A percentile compares a stretch with the other conserved stretches of the same genome.
Evolutionary conservation across 1,140 invertebrate genomes (phyloP).

Genomic region (Drosophila tristis): DNA sequence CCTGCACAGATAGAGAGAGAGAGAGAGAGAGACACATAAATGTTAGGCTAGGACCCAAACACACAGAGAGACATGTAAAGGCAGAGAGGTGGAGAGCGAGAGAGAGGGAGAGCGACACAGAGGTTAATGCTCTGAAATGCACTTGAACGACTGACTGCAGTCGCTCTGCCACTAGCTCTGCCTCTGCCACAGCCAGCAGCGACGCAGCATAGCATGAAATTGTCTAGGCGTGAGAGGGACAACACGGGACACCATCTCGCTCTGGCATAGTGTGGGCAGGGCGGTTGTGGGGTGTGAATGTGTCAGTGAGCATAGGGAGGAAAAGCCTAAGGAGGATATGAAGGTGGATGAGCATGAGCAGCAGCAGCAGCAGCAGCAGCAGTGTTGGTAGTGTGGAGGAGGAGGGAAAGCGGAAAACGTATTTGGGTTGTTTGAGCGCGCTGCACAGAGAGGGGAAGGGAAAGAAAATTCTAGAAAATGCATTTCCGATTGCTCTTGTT

Average conservation of each 20-base stretch:
- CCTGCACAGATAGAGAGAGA: constrained; percentile 30
- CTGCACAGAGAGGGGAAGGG: background rate
- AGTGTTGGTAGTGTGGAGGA: constrained; percentile 2
- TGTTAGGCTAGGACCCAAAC: too few species aligned
- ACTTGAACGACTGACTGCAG: constrained; percentile 82
- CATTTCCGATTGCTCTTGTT: background rate
- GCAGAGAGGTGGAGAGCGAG: constrained; percentile 47
- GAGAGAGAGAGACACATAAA: background rate
- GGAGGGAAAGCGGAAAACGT: constrained; percentile 3
- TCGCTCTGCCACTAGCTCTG: constrained; percentile 25
- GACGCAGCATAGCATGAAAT: constrained; percentile 56
- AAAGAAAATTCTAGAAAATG: constrained; percentile 60
- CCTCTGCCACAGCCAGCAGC: constrained; percentile 16
- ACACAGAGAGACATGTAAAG: constrained; percentile 4
- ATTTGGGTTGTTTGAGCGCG: constrained; percentile 42
- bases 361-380: constrained; percentile 35
- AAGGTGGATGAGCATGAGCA: constrained; percentile 25
- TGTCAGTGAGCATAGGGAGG: constrained; percentile 11
- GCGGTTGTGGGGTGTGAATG: constrained; percentile 6
- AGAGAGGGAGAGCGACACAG: constrained; percentile 29
- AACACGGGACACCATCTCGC: background rate
- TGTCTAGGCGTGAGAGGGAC: constrained; percentile 41
- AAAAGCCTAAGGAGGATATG: constrained; percentile 4
- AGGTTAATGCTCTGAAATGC: constrained; percentile 81
- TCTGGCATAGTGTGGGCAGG: too few species aligned